These are phyloP conservation scores for Reinhardtius hippoglossoides DNA, from an alignment of 2,113 vertebrate genomes.

Conservation along the genomic window DNA sequence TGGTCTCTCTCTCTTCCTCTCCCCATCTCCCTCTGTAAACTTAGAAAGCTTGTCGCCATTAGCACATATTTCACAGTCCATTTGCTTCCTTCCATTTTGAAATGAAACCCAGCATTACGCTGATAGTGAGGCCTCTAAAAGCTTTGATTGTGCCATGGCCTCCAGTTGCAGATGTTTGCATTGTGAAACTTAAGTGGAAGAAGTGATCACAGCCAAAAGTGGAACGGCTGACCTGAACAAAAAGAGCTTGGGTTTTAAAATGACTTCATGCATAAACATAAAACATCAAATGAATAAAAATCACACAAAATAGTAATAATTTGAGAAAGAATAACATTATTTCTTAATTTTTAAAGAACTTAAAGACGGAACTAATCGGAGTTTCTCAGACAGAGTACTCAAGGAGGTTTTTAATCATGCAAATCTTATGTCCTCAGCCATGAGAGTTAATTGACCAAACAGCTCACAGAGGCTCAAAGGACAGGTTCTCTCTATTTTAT, in stretches of 20 bases:
- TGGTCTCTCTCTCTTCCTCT: slow-evolving; percentile 58
- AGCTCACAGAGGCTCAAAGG: no score
- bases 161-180: slow-evolving; percentile 56
- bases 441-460: background rate
- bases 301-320: background rate
- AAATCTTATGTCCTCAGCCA: background rate
- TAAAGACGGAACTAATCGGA: background rate
- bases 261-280: background rate
- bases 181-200: slow-evolving; percentile 23
- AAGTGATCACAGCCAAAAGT: slow-evolving; percentile 22
- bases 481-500: no score
- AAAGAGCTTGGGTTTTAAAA: background rate
- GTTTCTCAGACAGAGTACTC: background rate
- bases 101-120: slow-evolving; percentile 76
- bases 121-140: slow-evolving; percentile 77
- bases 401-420: background rate
- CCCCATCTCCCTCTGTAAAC: slow-evolving; percentile 72
- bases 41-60: slow-evolving; percentile 87
- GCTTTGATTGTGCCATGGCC: slow-evolving; percentile 66
- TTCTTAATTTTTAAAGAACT: background rate
- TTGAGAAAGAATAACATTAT: background rate
- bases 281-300: slow-evolving; percentile 1
- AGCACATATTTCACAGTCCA: slow-evolving; percentile 88
- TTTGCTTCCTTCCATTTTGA: slow-evolving; percentile 85
- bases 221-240: slow-evolving; percentile 12